Evolutionary conservation across 1,140 invertebrate genomes (phyloP), one percentile per base, ranked within the genome.

Genomic region (Hirudo medicinalis): DNA sequence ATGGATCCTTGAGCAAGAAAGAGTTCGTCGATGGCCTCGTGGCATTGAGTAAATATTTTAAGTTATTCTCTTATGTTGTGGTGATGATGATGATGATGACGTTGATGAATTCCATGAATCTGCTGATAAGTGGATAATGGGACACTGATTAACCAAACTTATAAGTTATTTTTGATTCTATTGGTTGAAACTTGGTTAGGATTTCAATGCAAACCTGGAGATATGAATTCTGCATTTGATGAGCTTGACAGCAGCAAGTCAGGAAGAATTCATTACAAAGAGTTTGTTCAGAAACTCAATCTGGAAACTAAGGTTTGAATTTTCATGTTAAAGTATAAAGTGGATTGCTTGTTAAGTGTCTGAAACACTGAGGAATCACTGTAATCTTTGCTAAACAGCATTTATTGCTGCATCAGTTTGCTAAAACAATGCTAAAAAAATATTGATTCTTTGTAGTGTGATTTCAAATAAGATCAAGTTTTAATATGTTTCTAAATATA

Each of bases 211-310:
- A 95, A 91, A 72, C 88, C 90, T 20, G 85, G 97, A 78, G 96
- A 99, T 85, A 94, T 99, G 90, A 92, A 92, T 78, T 91, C 92
- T 54, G 96, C 99, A 6, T 95, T 95, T 4, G 93, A 98, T 83
- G 88, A 97, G 75, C 98, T 99, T 80, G 95, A 99, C 84, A 88
- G 90, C 75, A 91, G 94, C 78, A 89, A 89, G 72, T 88, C 91
- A 80, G 94, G 93, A 66, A 85, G 92, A 75, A 96, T 99, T 75
- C 93, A 97, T 80, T 96, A 95, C 88, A 94, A 96, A 82, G 94
- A 99, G 82, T 99, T 98, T 82, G 94, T 98, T 73, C 94, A 96
- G 25, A 94, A 95, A 0, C 83, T 99, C 15, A 85, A 94, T 79
- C 92, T 93, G 11, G 93, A 94, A 78, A 92, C 92, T 90, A 91